Conservation (phyloP, 1,140 invertebrate genomes). For the Anoplolepis gracilipes region DNA sequence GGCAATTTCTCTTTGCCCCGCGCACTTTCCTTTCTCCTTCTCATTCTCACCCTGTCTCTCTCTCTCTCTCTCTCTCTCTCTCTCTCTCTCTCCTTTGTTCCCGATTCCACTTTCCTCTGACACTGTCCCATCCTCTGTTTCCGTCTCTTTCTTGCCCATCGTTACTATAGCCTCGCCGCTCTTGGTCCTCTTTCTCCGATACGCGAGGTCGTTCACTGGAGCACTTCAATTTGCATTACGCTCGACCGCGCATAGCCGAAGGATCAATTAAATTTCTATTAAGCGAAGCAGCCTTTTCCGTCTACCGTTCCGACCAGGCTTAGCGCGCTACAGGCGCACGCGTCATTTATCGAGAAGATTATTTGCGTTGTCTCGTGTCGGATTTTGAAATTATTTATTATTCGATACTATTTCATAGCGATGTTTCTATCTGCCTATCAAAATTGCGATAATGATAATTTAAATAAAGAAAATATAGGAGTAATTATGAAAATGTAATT, state of each 20-base stretch:
- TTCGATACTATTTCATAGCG: constrained; percentile 17
- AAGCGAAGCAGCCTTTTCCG: constrained; percentile 79
- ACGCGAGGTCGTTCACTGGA: constrained; percentile 66
- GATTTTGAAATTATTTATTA: constrained; percentile 68
- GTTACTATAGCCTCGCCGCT: constrained; percentile 8
- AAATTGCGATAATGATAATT: background rate
- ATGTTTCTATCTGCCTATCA: background rate
- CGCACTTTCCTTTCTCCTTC: background rate
- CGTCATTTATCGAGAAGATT: constrained; percentile 78
- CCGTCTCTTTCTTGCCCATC: constrained; percentile 45
- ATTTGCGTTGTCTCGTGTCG: constrained; percentile 68
- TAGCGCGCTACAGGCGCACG: constrained; percentile 59
- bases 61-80: background rate
- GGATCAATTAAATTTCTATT: constrained; percentile 85
- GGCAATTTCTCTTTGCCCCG: background rate
- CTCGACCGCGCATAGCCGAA: constrained; percentile 82
- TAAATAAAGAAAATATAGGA: background rate
- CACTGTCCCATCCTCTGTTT: constrained; percentile 21
- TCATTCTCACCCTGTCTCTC: constrained; percentile 25
- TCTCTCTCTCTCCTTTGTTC: constrained; percentile 26
- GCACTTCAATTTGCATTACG: constrained; percentile 83
- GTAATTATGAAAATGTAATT: background rate
- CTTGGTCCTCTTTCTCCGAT: constrained; percentile 59
- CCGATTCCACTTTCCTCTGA: constrained; percentile 50
- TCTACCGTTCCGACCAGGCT: constrained; percentile 54